Conservation (phyloP, 2,888 invertebrate genomes). For the Gryllus longicercus region DNA sequence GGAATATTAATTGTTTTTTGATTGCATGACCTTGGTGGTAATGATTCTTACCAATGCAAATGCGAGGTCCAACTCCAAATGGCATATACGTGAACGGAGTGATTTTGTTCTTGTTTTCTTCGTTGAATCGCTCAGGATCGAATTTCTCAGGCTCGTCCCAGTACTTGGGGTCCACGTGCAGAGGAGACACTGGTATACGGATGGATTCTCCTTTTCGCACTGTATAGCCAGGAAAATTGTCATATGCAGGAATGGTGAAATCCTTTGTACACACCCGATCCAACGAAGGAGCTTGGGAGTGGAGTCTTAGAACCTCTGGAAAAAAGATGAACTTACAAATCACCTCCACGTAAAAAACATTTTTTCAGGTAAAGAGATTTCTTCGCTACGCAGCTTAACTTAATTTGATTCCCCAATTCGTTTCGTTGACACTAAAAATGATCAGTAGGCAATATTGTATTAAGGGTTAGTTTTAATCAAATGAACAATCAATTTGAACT, state of each 20-base stretch:
- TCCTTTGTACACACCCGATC: conserved; percentile 19
- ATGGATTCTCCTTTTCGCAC: conserved; percentile 37
- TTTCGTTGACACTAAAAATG: too few relatives aligned
- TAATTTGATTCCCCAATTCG: too few relatives aligned
- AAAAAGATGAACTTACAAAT: background rate
- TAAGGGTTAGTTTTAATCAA: too few relatives aligned
- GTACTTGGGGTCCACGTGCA: conserved; percentile 43
- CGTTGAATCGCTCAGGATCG: conserved; percentile 53
- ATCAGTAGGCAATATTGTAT: too few relatives aligned
- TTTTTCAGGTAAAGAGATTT: too few relatives aligned
- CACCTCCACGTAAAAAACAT: background rate
- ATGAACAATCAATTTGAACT: too few relatives aligned
- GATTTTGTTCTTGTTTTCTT: conserved; percentile 43
- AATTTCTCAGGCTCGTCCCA: conserved; percentile 51
- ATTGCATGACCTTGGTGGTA: too few relatives aligned
- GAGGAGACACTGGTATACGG: conserved; percentile 42
- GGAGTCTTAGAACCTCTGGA: background rate
- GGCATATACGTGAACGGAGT: conserved; percentile 39
- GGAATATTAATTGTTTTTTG: too few relatives aligned
- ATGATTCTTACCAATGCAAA: conserved; percentile 39
- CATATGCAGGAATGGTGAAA: conserved; percentile 12
- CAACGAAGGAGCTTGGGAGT: background rate
- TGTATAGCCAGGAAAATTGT: background rate
- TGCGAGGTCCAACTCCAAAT: conserved; percentile 40
- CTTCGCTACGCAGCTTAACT: too few relatives aligned